These are phyloP conservation scores for Amblyornis subalaris DNA, from an alignment of 2,113 vertebrate genomes.

Conservation along the genomic window DNA sequence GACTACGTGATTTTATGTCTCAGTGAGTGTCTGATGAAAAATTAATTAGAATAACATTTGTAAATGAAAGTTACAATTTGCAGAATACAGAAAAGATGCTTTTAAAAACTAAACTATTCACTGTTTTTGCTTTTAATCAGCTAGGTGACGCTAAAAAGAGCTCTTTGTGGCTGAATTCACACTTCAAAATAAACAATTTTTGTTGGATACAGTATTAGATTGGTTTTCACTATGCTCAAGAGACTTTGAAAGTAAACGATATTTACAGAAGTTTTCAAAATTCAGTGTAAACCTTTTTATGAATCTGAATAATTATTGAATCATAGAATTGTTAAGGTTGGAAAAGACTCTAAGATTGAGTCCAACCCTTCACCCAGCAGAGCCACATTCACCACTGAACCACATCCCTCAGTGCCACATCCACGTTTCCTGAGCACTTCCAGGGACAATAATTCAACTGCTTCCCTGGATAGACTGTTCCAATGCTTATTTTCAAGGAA, in stretches of 20 bases:
- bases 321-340: not conserved
- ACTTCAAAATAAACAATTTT: not conserved
- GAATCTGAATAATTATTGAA: not conserved
- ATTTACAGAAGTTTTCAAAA: not conserved
- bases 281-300: not conserved
- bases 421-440: not conserved
- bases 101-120: not conserved
- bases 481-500: not conserved
- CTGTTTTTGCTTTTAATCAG: not conserved
- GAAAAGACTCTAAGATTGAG: rapidly evolving
- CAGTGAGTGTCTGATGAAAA: not conserved
- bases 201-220: not conserved
- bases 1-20: not conserved
- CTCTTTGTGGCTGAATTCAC: not conserved
- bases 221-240: not conserved
- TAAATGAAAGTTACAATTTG: not conserved
- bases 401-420: not conserved
- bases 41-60: not conserved
- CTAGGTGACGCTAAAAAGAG: not conserved
- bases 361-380: no score
- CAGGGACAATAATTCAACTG: not conserved
- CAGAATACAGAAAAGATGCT: not conserved
- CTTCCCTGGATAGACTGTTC: not conserved
- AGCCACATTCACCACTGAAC: not conserved
- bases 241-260: not conserved